These are phyloP conservation scores for Pseudonaja textilis DNA, from an alignment of 2,113 vertebrate genomes.

Conservation along the genomic window DNA sequence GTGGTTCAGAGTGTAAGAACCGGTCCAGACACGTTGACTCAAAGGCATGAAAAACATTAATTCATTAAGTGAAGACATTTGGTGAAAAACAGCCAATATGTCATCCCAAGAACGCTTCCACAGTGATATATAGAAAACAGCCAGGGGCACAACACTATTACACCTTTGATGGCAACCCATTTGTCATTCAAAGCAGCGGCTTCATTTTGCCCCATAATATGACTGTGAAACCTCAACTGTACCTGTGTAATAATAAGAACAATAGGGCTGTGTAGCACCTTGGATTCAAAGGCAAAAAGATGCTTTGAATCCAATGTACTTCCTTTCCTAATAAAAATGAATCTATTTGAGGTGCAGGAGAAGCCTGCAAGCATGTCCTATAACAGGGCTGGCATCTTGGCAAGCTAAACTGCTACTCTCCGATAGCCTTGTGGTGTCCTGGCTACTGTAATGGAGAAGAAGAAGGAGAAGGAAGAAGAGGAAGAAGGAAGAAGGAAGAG, in stretches of 20 bases:
- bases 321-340: neutral
- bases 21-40: neutral
- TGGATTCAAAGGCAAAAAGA: neutral
- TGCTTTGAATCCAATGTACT: neutral
- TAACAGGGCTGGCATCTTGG: too few species aligned
- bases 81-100: neutral
- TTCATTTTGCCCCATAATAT: neutral
- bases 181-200: neutral
- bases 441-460: too few species aligned
- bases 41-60: neutral
- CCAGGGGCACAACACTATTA: neutral
- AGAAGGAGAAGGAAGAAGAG: neutral
- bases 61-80: neutral
- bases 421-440: too few species aligned
- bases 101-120: neutral
- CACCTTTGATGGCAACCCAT: neutral
- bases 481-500: too few species aligned
- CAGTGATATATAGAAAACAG: neutral
- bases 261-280: neutral
- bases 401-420: too few species aligned
- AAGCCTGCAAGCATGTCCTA: too few species aligned
- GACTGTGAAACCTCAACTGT: neutral
- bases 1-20: neutral
- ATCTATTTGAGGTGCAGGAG: too few species aligned
- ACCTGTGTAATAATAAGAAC: neutral